Evolutionary conservation across 1,140 invertebrate genomes (phyloP).

Genomic region (Listronotus oregonensis): DNA sequence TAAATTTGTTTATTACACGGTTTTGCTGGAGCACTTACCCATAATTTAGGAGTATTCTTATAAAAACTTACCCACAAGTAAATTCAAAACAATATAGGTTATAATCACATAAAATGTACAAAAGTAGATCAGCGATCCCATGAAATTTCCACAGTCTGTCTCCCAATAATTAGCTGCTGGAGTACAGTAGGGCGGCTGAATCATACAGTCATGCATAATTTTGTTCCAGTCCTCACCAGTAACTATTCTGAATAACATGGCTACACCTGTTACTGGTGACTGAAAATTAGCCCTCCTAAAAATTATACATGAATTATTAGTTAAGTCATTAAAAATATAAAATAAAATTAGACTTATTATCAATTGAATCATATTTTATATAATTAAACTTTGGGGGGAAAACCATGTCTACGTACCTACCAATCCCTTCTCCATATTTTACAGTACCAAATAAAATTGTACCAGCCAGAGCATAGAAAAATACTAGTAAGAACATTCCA

Average conservation of each 20-base stretch:
- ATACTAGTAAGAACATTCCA: slow-evolving; percentile 98
- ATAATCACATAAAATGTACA: slow-evolving; percentile 99
- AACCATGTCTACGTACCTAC: slow-evolving; percentile 66
- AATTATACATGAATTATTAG: too few relatives aligned
- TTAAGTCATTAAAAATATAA: too few relatives aligned
- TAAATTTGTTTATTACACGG: too few relatives aligned
- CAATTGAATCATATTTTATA: too few relatives aligned
- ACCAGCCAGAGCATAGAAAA: slow-evolving; percentile 98
- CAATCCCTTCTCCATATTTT: slow-evolving; percentile 98
- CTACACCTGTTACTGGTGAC: slow-evolving; percentile 94
- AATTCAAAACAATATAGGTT: slow-evolving; percentile 98
- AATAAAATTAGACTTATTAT: too few relatives aligned
- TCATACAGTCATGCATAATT: slow-evolving; percentile 99
- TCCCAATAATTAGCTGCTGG: slow-evolving; percentile 96
- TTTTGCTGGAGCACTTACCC: too few relatives aligned
- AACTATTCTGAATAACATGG: slow-evolving; percentile 98
- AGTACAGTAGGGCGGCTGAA: slow-evolving; percentile 95
- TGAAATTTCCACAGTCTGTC: slow-evolving; percentile 96
- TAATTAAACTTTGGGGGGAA: too few relatives aligned
- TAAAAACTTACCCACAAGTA: slow-evolving; percentile 83
- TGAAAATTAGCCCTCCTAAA: slow-evolving; percentile 93
- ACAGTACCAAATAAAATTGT: slow-evolving; percentile 99
- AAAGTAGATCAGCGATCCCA: slow-evolving; percentile 95
- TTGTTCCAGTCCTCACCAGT: slow-evolving; percentile 99
- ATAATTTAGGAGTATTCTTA: too few relatives aligned